Conservation (phyloP, 2,888 invertebrate genomes). For the Timandra comae region DNA sequence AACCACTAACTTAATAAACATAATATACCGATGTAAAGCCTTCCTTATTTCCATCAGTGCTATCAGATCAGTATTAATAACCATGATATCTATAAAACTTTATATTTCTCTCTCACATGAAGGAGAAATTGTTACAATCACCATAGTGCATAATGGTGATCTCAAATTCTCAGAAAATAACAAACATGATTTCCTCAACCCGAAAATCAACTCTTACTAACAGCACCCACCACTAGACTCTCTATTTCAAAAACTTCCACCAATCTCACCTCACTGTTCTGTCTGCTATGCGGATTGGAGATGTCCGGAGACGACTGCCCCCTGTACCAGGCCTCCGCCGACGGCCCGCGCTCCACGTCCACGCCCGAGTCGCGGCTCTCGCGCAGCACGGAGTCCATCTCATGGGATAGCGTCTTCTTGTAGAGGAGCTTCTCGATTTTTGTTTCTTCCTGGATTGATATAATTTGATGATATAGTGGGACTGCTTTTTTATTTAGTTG, state of each 20-base stretch:
- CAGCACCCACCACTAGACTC: constrained; percentile 3
- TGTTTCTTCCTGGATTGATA: constrained; percentile 83
- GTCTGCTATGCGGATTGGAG: constrained; percentile 84
- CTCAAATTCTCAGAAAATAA: not conserved
- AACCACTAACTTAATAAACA: too few relatives aligned
- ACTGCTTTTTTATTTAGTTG: too few relatives aligned
- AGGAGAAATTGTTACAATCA: too few relatives aligned
- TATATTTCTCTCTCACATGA: too few relatives aligned
- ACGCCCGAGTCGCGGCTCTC: constrained; percentile 89
- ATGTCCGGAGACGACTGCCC: constrained; percentile 66
- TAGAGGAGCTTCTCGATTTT: constrained; percentile 86
- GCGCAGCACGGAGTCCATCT: constrained; percentile 79
- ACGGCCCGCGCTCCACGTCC: constrained; percentile 78
- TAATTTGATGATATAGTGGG: too few relatives aligned
- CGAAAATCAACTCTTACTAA: not conserved
- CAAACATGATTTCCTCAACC: not conserved
- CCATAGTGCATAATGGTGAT: not conserved
- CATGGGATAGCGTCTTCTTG: constrained; percentile 82
- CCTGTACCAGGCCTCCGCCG: constrained; percentile 78
- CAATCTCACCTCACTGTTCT: constrained; percentile 83
- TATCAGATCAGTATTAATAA: too few relatives aligned
- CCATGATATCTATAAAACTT: too few relatives aligned
- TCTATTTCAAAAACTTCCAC: not conserved
- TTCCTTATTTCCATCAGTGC: too few relatives aligned
- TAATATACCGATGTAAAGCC: too few relatives aligned